Conservation (phyloP, 2,888 invertebrate genomes). For the Dolomedes plantarius region DNA sequence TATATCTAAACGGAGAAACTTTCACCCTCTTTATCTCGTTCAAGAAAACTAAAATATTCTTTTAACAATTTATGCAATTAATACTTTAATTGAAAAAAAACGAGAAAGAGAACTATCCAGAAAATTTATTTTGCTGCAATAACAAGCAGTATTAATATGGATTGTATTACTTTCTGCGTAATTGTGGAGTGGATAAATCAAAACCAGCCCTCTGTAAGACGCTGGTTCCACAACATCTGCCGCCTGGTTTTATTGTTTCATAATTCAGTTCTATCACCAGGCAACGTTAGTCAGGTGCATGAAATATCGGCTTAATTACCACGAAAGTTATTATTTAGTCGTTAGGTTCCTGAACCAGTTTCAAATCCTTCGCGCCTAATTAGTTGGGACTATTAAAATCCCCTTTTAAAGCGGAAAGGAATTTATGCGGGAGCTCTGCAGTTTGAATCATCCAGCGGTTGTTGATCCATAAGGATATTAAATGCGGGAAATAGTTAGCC, state of each 20-base stretch:
- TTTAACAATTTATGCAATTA: no score
- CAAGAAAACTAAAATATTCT: no score
- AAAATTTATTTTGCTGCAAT: no score
- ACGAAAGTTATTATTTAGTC: slow-evolving; percentile 58
- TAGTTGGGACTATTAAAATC: slow-evolving; percentile 62
- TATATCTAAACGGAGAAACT: no score
- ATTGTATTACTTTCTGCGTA: no score
- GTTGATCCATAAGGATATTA: neutral
- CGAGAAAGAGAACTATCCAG: no score
- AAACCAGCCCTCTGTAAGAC: no score
- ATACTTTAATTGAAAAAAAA: no score
- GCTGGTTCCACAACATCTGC: neutral
- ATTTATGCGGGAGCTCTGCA: slow-evolving; percentile 19
- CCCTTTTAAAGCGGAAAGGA: slow-evolving; percentile 49
- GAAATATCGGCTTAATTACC: slow-evolving; percentile 51
- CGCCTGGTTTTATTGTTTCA: neutral
- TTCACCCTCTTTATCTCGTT: no score
- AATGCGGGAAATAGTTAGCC: neutral
- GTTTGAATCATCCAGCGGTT: neutral
- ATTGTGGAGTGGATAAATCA: no score
- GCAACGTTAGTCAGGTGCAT: slow-evolving; percentile 40
- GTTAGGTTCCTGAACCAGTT: slow-evolving; percentile 44
- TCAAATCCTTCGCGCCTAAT: slow-evolving; percentile 49
- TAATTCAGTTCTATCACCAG: neutral
- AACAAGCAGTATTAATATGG: no score